phyloP scores from a whole-genome alignment of 2,888 invertebrate species.

The Euclidia mi region DNA sequence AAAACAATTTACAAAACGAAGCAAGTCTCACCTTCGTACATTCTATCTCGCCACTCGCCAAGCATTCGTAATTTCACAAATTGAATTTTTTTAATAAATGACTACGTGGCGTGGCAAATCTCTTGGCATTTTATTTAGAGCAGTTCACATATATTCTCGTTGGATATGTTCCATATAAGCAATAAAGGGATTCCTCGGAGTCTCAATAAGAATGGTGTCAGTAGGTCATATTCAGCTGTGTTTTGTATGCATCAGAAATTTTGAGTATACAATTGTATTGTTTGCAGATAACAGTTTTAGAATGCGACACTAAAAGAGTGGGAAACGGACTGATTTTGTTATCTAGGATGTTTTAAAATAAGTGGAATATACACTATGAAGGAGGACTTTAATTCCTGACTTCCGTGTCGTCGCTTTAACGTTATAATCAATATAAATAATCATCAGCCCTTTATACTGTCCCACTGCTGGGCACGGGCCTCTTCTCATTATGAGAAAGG shows the following conservation, averaged over 20 bases:
- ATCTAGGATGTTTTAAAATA: no score
- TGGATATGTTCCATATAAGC: conserved; percentile 48
- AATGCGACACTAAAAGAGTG: no score
- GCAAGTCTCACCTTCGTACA: background rate
- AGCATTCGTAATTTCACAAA: conserved; percentile 25
- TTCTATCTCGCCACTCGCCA: background rate
- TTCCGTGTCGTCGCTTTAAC: no score
- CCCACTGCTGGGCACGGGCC: no score
- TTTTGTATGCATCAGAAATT: conserved; percentile 48
- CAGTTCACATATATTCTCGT: conserved; percentile 42
- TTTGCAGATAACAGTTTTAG: background rate
- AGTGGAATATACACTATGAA: no score
- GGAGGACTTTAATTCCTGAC: no score
- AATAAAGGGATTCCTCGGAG: conserved; percentile 67
- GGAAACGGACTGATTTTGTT: no score
- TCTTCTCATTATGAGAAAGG: no score
- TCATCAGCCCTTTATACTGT: no score
- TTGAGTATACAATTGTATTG: conserved; percentile 10
- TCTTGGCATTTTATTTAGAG: conserved; percentile 47
- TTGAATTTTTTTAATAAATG: conserved; percentile 40
- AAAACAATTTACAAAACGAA: background rate
- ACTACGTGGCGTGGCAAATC: conserved; percentile 29
- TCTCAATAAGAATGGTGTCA: conserved; percentile 60
- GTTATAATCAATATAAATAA: no score
- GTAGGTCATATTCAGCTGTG: conserved; percentile 69